Percentiles rank a stretch among this genome's conserved stretches.
Conservation (phyloP, 2,888 invertebrate genomes). For the Hypercompe scribonia region DNA sequence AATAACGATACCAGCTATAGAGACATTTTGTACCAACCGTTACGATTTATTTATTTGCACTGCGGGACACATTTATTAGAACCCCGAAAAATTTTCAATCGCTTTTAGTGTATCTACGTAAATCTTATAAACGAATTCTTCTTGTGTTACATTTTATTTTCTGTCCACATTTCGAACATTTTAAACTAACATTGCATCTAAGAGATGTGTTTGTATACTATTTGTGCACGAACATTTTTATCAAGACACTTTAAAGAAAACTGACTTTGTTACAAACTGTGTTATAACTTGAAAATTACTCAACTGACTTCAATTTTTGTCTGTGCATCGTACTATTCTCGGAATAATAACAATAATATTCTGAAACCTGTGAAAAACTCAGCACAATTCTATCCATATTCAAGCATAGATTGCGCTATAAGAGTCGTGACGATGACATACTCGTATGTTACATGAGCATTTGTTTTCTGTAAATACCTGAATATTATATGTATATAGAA, state of each 20-base stretch:
- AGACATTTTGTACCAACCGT: constrained; percentile 40
- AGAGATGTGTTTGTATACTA: neutral
- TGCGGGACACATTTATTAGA: constrained; percentile 34
- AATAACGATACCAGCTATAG: neutral
- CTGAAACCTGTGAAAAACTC: neutral
- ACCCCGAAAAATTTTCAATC: constrained; percentile 20
- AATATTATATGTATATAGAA: neutral
- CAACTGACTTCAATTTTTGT: neutral
- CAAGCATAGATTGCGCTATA: neutral
- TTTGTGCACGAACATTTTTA: neutral
- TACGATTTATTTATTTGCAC: constrained; percentile 42
- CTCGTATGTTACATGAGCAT: neutral
- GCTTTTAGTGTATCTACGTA: constrained; percentile 8
- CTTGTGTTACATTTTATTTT: neutral
- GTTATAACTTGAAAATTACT: neutral
- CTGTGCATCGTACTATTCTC: neutral
- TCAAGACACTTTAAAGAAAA: neutral
- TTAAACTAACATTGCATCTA: neutral
- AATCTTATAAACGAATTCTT: constrained; percentile 13
- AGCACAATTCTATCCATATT: neutral
- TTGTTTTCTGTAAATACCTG: neutral
- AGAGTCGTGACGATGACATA: neutral
- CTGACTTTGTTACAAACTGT: too few relatives aligned
- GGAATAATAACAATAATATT: neutral
- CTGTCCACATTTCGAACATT: neutral